A percentile compares a stretch with the other conserved stretches of the same genome.
Evolutionary conservation across 2,113 vertebrate genomes (phyloP).

Genomic region (Cheirogaleus medius): DNA sequence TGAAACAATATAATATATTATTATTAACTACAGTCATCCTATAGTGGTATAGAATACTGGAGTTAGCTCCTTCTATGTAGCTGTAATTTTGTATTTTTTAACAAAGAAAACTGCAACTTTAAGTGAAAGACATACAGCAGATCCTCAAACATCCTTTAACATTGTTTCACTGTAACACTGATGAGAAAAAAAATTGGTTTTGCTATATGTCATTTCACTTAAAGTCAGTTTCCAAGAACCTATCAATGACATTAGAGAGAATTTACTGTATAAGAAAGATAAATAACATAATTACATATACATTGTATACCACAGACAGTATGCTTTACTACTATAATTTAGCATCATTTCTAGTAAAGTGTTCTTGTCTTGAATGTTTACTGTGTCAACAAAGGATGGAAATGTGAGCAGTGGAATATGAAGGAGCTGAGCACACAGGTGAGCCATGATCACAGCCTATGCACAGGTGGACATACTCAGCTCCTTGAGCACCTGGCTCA

Average conservation of each 20-base stretch:
- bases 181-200: neutral
- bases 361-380: neutral
- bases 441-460: neutral
- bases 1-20: neutral
- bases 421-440: neutral
- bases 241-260: neutral
- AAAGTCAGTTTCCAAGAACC: neutral
- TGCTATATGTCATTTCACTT: neutral
- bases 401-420: neutral
- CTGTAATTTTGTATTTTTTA: neutral
- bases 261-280: neutral
- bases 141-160: neutral
- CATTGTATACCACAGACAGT: neutral
- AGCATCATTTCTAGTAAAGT: neutral
- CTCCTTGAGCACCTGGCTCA: neutral
- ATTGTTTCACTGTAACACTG: neutral
- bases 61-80: neutral
- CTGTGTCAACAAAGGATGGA: neutral
- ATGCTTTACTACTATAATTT: neutral
- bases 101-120: neutral
- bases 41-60: neutral
- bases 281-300: neutral
- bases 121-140: neutral
- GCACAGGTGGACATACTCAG: neutral
- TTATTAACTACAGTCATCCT: neutral